Base-by-base conservation (phyloP, 2,888 invertebrate genomes). In the Caenorhabditis wallacei region DNA sequence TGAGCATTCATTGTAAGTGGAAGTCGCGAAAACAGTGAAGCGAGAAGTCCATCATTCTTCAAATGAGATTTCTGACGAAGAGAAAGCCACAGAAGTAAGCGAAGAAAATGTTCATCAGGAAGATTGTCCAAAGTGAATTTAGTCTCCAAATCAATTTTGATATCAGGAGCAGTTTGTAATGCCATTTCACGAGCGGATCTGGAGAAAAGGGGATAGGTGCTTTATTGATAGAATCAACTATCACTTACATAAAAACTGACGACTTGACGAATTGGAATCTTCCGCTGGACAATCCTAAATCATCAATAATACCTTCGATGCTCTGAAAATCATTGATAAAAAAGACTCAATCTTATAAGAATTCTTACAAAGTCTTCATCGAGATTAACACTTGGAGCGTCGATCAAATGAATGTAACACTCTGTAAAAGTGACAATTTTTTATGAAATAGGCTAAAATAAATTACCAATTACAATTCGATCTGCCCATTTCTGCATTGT, bases 401-500 rank as follows among this genome's bases (percentile, higher is more conserved):
- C 68, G 4, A 61, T 11, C 22, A 74, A 24, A 30, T 74, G 74
- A 57, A 81, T 81, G 0, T 69, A 61, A n/a, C 54, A 69, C 48
- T 80, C 80, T 81, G 64, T 16, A 74, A 63, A 16, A 40, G 30
- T 30, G 8, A 5, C 2, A n/a, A 8, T 18, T 18, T 4, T 18
- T 48, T 48, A 18, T 18, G 3, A 3, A 48, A 1, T 48, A 3
- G 2, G 18, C 7, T 43, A 2, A 43, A 18, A 59, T 5, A 30
- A 30, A 8, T 30, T 46, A 74, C 75, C 81, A 18, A 81, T 57
- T 10, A 76, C 59, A 24, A 82, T 40, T 13, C 76, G 82, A 66
- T 82, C 82, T 16, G 70, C 66, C 82, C 82, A 82, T 56, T 76
- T 76, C 30, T 68, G 37, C 40, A 82, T 37, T 13, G 22, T 35